Evolutionary conservation across 2,888 invertebrate genomes (phyloP).

Genomic region (Adela reaumurella): DNA sequence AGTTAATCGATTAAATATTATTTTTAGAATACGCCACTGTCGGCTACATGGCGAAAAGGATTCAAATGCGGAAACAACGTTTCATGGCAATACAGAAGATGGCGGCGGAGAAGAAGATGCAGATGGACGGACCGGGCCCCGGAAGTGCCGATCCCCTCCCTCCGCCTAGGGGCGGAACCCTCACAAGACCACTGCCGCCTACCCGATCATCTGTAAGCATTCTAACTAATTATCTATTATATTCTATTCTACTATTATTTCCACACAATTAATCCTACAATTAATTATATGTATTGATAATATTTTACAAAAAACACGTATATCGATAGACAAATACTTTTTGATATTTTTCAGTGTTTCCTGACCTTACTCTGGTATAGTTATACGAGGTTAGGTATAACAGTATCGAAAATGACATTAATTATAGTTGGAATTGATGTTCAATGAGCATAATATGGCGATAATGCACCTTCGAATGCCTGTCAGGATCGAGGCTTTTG

Average conservation of each 20-base stretch:
- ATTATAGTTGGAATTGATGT: too few relatives aligned
- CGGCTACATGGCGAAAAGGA: conserved; percentile 87
- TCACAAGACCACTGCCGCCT: conserved; percentile 3
- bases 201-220: conserved; percentile 4
- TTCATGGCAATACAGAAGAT: conserved; percentile 77
- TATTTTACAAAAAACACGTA: background rate
- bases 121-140: conserved; percentile 57
- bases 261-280: background rate
- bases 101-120: conserved; percentile 76
- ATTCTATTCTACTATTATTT: too few relatives aligned
- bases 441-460: too few relatives aligned
- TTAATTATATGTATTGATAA: background rate
- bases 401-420: too few relatives aligned
- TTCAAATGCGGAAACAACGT: conserved; percentile 83
- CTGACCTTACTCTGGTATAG: background rate
- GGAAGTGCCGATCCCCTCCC: conserved; percentile 7
- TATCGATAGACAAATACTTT: background rate
- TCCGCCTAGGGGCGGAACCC: conserved; percentile 22
- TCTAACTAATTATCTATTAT: background rate
- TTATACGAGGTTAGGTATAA: too few relatives aligned
- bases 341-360: background rate
- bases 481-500: too few relatives aligned
- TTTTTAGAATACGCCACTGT: conserved; percentile 84
- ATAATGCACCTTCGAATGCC: too few relatives aligned
- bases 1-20: background rate